These are phyloP conservation scores for Vultur gryphus DNA, from an alignment of 2,797 vertebrate species.

Conservation along the genomic window DNA sequence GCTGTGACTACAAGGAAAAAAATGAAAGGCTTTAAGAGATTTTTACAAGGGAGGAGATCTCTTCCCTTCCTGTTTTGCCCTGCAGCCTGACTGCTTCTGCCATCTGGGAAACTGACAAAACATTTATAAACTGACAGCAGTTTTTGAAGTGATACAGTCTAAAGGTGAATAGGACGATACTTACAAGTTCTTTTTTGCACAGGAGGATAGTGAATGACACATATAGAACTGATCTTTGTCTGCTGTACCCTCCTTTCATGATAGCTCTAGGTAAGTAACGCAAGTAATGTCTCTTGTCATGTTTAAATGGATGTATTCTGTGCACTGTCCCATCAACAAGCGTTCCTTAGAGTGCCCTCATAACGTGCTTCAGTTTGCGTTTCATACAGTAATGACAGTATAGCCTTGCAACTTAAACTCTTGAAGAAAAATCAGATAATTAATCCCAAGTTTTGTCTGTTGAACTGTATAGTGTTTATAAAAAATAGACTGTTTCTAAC, in stretches of 20 bases:
- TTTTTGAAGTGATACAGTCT: neutral
- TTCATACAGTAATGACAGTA: neutral
- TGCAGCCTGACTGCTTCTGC: neutral
- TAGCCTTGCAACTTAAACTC: neutral
- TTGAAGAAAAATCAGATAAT: neutral
- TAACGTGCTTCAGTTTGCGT: neutral
- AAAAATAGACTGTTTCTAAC: neutral
- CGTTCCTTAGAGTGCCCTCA: neutral
- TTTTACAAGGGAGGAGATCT: neutral
- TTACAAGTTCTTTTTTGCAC: slow-evolving; percentile 59
- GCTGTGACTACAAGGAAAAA: neutral
- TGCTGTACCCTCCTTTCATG: slow-evolving; percentile 99
- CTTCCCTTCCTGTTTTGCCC: neutral
- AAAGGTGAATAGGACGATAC: neutral
- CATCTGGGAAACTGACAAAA: neutral
- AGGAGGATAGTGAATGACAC: slow-evolving; percentile 99
- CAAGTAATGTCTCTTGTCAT: neutral
- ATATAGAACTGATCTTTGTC: slow-evolving; percentile 96
- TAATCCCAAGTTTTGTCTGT: neutral
- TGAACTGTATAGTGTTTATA: neutral
- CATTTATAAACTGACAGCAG: neutral
- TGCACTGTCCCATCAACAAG: neutral
- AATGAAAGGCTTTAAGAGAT: neutral
- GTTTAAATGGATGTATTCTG: neutral
- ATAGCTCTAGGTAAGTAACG: slow-evolving; percentile 91